These are phyloP conservation scores for Adrianichthys oophorus DNA, from an alignment of 2,797 vertebrate species.

Conservation along the genomic window DNA sequence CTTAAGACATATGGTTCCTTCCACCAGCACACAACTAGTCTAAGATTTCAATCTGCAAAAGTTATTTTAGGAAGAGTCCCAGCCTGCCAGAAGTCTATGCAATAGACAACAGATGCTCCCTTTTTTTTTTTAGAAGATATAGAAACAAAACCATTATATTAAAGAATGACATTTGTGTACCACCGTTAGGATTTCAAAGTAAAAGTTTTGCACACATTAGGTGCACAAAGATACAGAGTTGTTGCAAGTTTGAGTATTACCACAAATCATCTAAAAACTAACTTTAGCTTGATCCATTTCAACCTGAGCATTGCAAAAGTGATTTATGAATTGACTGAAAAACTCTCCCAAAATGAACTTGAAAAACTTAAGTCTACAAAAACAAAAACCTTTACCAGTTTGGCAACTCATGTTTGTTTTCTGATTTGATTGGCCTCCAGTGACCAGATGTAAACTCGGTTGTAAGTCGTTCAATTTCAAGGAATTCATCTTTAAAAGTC, in stretches of 20 bases:
- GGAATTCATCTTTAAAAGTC: no score
- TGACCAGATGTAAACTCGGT: no score
- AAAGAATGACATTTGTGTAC: neutral
- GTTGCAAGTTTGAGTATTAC: no score
- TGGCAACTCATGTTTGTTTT: neutral
- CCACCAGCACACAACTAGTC: slow-evolving; percentile 49
- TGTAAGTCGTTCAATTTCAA: no score
- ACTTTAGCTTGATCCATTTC: neutral
- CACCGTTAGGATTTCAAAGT: neutral
- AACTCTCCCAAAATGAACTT: no score
- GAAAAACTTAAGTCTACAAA: neutral
- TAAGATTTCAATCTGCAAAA: slow-evolving; percentile 67
- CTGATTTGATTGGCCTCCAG: neutral
- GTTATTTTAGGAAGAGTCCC: slow-evolving; percentile 77
- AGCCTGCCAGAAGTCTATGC: slow-evolving; percentile 55
- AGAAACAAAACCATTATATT: neutral
- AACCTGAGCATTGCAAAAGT: neutral
- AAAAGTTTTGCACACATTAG: neutral
- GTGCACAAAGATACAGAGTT: slow-evolving; percentile 15
- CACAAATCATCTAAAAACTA: no score
- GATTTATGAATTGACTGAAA: no score
- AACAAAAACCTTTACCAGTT: neutral
- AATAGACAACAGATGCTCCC: slow-evolving; percentile 51
- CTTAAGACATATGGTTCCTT: slow-evolving; percentile 23
- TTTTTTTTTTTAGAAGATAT: slow-evolving; percentile 6